Base-by-base conservation (phyloP, 2,797 vertebrate genomes). In the Dryobates pubescens region DNA sequence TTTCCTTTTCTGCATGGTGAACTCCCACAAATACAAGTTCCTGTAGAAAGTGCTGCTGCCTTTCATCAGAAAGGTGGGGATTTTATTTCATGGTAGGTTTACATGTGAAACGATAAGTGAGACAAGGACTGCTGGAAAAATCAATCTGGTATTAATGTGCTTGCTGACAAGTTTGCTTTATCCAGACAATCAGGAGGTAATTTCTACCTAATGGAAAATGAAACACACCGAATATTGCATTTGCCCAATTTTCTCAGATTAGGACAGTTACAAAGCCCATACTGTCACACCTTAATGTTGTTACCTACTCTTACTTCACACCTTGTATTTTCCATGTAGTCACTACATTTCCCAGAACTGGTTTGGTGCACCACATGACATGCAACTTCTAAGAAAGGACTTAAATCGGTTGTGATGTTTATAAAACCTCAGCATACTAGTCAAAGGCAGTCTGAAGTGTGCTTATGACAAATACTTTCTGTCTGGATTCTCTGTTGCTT, bases 41-140 rank as follows among this genome's bases (percentile, higher is more conserved):
- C 49, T 23, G 10, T 34, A 80, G 65, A 68, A 95, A 53, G 15
- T 70, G 22, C 49, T 88, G 53, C 49, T 18, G 27, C 27, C 36
- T 86, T 92, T 76, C 53, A 53, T 54, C 67, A 34, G n/a, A 81
- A 81, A 91, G 26, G n/a, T 34, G 43, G 45, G 34, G 30, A 84
- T 63, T 92, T 86, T 82, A 34, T 89, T 57, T 81, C 73, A 70
- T 30, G 13, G 24, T 32, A 13, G 76, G 57, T 70, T 94, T 76
- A 85, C 59, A 38, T 7, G 10, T 41, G 67, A 76, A 94, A 92
- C 23, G 59, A 69, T 24, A 27, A 32, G 43, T 59, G 29, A 63
- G 59, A 87, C 69, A 61, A 89, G 17, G 38, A 87, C 59, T 81
- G 34, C 24, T 67, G 56, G 49, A 94, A 91, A 94, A 90, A 89